phyloP scores from a whole-genome alignment of 2,888 invertebrate species.

The Dorcus parallelipipedus region DNA sequence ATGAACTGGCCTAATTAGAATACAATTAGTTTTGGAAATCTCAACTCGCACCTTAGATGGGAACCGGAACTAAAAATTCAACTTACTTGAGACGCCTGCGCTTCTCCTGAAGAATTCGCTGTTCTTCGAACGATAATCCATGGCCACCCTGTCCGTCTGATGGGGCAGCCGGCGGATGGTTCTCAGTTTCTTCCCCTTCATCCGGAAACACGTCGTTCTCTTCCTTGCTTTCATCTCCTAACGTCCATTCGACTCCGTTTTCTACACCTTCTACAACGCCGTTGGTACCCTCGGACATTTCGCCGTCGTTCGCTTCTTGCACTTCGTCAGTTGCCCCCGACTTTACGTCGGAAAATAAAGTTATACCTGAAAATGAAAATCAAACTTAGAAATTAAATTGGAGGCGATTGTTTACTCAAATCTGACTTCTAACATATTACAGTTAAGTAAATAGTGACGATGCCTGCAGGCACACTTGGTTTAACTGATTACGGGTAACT shows the following conservation, averaged over 20 bases:
- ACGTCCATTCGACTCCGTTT: conserved; percentile 35
- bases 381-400: too few relatives aligned
- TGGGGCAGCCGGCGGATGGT: conserved; percentile 42
- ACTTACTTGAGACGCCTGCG: conserved; percentile 43
- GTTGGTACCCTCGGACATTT: conserved; percentile 52
- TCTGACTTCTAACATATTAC: too few relatives aligned
- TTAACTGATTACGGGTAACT: too few relatives aligned
- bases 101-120: conserved; percentile 38
- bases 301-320: conserved; percentile 48
- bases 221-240: conserved; percentile 41
- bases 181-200: conserved; percentile 36
- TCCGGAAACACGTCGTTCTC: conserved; percentile 53
- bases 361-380: too few relatives aligned
- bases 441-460: too few relatives aligned
- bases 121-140: conserved; percentile 32
- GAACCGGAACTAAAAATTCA: too few relatives aligned
- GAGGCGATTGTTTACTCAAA: too few relatives aligned
- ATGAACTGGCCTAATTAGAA: too few relatives aligned
- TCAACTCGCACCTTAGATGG: too few relatives aligned
- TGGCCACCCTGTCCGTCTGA: conserved; percentile 47
- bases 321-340: not conserved
- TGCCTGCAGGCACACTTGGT: too few relatives aligned
- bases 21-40: too few relatives aligned
- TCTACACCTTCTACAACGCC: conserved; percentile 22
- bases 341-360: not conserved